phyloP scores from a whole-genome alignment of 2,113 vertebrate species.

The Noturus placidus region DNA sequence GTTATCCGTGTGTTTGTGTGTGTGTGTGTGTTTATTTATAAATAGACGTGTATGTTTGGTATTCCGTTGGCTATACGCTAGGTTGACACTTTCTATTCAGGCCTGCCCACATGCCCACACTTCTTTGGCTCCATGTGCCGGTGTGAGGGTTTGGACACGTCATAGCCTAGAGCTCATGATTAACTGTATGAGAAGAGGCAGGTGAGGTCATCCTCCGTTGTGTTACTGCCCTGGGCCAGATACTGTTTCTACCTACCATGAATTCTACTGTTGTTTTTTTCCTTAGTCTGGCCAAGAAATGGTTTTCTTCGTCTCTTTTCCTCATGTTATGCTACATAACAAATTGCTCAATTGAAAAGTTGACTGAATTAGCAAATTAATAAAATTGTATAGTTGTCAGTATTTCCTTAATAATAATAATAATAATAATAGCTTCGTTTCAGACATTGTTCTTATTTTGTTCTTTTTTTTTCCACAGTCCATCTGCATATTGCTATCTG shows the following conservation, averaged over 20 bases:
- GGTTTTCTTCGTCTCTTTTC: too few species aligned
- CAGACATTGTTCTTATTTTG: constrained; percentile 48
- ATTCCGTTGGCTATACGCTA: neutral
- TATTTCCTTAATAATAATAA: too few species aligned
- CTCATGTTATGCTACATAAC: too few species aligned
- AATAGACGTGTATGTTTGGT: neutral
- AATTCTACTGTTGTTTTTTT: constrained; percentile 23
- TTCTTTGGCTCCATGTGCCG: neutral
- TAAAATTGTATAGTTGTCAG: too few species aligned
- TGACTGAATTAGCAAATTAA: too few species aligned
- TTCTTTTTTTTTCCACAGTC: neutral
- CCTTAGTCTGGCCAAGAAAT: too few species aligned
- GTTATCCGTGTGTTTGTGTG: too few species aligned
- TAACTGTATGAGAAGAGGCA: constrained; percentile 24
- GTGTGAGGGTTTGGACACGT: constrained; percentile 23
- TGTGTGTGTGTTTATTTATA: neutral
- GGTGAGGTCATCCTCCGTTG: constrained; percentile 32
- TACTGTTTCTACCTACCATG: neutral
- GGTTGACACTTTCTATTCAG: constrained; percentile 19
- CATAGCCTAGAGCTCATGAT: constrained; percentile 31
- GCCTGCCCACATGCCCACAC: neutral
- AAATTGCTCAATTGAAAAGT: too few species aligned
- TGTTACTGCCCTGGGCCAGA: constrained; percentile 23
- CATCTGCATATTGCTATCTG: neutral
- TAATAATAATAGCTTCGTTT: too few species aligned